Evolutionary conservation across 2,888 invertebrate species (phyloP), one percentile per base, ranked within the genome.

Genomic region (Exephanes ischioxanthus): DNA sequence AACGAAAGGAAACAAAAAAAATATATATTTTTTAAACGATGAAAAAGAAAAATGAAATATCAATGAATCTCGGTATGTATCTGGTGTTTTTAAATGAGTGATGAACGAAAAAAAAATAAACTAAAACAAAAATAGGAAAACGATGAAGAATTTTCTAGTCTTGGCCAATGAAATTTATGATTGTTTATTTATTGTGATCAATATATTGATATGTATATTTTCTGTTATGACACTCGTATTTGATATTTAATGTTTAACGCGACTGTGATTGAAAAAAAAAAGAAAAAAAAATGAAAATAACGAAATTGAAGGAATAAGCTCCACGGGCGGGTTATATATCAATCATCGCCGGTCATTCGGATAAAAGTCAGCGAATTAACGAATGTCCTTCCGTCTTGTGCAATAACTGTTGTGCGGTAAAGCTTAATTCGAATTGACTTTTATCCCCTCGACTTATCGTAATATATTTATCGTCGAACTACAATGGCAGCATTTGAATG

Each of bases 21-120:
- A 51, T 80, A 71, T 87, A 86, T 90, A 90, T 90, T 91, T 91
- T 90, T 91, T 86, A 88, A 89, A 86, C 77, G 80, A 70, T 63
- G 84, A 81, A 87, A 79, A 86, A 86, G 66, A 53, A 58, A 82
- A 83, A 76, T 48, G 63, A 80, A 71, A 82, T 85, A 85, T 85
- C 85, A 85, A 85, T 82, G 85, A 85, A 82, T 85, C 80, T 82
- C 85, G 85, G 83, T 76, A 82, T 84, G 87, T 85, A 82, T 87
- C 85, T 78, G 80, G 85, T 85, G 82, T 83, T 85, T 85, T 81
- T 71, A 81, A 80, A 84, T 85, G 75, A 85, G 81, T 70, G 84
- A 82, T 82, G 78, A 70, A 82, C 63, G 82, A 73, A 61, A 19
- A 75, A 75, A 26, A 53, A 68, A 66, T 48, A 72, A 78, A 55